phyloP scores from a whole-genome alignment of 1,140 invertebrate genomes.

The Eciton burchellii region DNA sequence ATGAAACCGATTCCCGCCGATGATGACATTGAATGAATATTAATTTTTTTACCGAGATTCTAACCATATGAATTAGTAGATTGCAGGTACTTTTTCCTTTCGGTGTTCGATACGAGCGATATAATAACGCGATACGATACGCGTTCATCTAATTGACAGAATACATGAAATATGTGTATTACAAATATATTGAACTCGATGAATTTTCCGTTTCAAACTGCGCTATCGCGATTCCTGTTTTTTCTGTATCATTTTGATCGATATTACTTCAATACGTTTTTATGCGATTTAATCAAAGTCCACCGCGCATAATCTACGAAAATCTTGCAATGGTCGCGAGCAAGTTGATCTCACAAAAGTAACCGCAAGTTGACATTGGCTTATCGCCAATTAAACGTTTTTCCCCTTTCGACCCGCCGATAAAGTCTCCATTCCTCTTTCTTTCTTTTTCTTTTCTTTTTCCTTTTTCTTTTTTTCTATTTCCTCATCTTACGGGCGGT shows the following conservation, averaged over 20 bases:
- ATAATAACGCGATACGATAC: too few species aligned
- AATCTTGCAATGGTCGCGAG: too few species aligned
- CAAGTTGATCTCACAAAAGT: too few species aligned
- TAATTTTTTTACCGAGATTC: neutral
- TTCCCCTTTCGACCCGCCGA: too few species aligned
- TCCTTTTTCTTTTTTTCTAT: neutral
- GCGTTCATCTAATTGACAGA: neutral
- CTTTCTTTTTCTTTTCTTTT: neutral
- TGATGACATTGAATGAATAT: neutral
- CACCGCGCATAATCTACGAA: neutral
- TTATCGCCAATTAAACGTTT: slow-evolving; percentile 1
- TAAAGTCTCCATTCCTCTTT: too few species aligned
- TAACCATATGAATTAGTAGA: too few species aligned
- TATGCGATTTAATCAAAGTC: neutral
- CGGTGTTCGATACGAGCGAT: too few species aligned
- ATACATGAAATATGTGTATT: neutral
- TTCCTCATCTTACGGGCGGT: neutral
- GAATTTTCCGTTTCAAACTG: neutral
- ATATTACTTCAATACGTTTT: too few species aligned
- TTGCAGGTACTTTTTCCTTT: too few species aligned
- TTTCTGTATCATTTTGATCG: neutral
- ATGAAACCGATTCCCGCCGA: neutral
- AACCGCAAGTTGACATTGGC: too few species aligned
- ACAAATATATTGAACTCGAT: neutral
- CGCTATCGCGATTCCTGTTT: neutral